phyloP scores from a whole-genome alignment of 2,888 invertebrate genomes.

The Coleophora deauratella region DNA sequence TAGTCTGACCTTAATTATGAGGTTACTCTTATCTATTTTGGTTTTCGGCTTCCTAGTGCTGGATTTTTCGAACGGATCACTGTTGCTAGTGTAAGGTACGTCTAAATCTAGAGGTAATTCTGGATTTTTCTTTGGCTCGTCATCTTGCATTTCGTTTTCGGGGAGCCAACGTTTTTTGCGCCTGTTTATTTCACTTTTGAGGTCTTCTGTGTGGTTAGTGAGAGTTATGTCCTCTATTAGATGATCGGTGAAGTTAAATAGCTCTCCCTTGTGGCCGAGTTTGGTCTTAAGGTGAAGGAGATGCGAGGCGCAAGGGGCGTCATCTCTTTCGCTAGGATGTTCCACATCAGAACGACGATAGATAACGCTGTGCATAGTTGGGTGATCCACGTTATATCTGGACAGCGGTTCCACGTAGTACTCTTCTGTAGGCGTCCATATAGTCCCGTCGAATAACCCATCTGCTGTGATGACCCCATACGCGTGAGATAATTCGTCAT shows the following conservation, averaged over 20 bases:
- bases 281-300: constrained; percentile 68
- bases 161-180: constrained; percentile 79
- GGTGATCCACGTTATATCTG: constrained; percentile 75
- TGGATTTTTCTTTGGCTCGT: constrained; percentile 75
- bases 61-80: constrained; percentile 66
- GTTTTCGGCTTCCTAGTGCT: constrained; percentile 67
- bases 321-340: constrained; percentile 49
- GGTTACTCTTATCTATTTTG: constrained; percentile 69
- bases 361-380: constrained; percentile 85
- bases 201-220: constrained; percentile 50
- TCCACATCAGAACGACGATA: constrained; percentile 87
- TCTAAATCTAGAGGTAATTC: constrained; percentile 78
- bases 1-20: constrained; percentile 68
- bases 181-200: constrained; percentile 49
- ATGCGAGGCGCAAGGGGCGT: constrained; percentile 75
- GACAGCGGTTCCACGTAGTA: constrained; percentile 89
- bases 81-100: constrained; percentile 77
- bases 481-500: constrained; percentile 86
- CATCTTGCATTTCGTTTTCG: constrained; percentile 76
- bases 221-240: constrained; percentile 36
- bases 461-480: constrained; percentile 90
- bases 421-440: constrained; percentile 84
- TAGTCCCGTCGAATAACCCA: constrained; percentile 92
- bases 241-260: constrained; percentile 53
- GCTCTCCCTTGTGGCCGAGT: constrained; percentile 44